Conservation (phyloP, 2,888 invertebrate species). For the Caenorhabditis sp. region DNA sequence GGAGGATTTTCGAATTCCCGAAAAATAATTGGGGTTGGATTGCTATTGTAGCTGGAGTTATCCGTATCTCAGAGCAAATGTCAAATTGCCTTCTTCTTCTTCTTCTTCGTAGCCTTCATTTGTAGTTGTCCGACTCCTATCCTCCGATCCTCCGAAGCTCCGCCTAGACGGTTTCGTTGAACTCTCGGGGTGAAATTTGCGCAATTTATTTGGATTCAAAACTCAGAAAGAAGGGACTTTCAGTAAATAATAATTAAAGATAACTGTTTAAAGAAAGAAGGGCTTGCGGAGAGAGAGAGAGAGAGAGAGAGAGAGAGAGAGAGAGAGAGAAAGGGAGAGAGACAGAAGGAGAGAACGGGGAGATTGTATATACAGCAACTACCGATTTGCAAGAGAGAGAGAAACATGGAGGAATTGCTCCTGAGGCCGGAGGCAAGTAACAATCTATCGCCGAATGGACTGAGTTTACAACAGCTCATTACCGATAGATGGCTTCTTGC, state of each 20-base stretch:
- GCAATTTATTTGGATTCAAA: constrained; percentile 6
- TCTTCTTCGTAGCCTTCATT: too few species aligned
- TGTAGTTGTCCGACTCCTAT: neutral
- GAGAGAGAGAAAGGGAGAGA: constrained; percentile 4
- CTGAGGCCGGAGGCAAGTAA: too few species aligned
- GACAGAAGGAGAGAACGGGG: neutral
- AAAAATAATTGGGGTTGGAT: too few species aligned
- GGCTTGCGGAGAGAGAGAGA: neutral
- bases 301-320: constrained; percentile 6
- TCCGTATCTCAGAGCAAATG: too few species aligned
- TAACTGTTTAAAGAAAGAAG: constrained; percentile 16
- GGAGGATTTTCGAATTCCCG: too few species aligned
- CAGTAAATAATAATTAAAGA: constrained; percentile 26
- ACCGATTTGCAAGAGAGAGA: constrained; percentile 21
- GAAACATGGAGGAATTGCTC: neutral
- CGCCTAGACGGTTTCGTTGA: constrained; percentile 2
- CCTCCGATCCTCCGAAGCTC: constrained; percentile 5
- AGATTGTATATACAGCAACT: constrained; percentile 30
- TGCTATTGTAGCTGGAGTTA: too few species aligned
- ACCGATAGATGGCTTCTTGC: too few species aligned
- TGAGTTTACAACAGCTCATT: too few species aligned
- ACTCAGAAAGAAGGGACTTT: neutral
- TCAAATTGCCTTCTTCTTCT: too few species aligned
- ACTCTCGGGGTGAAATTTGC: neutral
- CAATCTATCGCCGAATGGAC: too few species aligned